Percentiles rank a stretch among this genome's conserved stretches.
Evolutionary conservation across 2,888 invertebrate genomes (phyloP).

Genomic region (Cheiracanthium punctorium): DNA sequence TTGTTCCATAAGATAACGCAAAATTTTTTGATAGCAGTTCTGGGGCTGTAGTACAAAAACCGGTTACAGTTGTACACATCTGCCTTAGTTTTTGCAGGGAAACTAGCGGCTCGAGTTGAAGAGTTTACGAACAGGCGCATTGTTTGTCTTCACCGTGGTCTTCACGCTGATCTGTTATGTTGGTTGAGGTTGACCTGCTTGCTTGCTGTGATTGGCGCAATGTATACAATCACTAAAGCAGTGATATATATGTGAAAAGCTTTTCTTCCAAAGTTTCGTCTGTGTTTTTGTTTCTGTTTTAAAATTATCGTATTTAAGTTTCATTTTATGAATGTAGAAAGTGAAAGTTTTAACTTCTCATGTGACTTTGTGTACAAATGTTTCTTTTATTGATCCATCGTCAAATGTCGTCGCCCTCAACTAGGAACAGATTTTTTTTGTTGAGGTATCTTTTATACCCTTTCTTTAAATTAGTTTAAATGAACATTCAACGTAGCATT

Average conservation of each 20-base stretch:
- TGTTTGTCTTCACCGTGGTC: too few species aligned
- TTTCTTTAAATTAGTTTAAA: conserved; percentile 13
- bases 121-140: too few species aligned
- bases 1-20: too few species aligned
- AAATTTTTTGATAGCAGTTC: too few species aligned
- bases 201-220: conserved; percentile 32
- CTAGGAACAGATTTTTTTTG: conserved; percentile 25
- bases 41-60: too few species aligned
- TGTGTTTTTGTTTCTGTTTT: not conserved
- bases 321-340: too few species aligned
- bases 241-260: not conserved
- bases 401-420: conserved; percentile 58
- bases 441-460: not conserved
- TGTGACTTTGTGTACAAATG: not conserved
- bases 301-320: too few species aligned
- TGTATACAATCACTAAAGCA: conserved; percentile 35
- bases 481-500: not conserved
- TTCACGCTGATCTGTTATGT: conserved; percentile 19
- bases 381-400: conserved; percentile 30
- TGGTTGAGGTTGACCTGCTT: conserved; percentile 49
- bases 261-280: too few species aligned
- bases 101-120: too few species aligned
- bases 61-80: too few species aligned
- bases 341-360: too few species aligned
- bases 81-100: too few species aligned